Base-by-base conservation (phyloP, 37 sponge, comb jelly and placozoan genomes). In the Theonella swinhoei region DNA sequence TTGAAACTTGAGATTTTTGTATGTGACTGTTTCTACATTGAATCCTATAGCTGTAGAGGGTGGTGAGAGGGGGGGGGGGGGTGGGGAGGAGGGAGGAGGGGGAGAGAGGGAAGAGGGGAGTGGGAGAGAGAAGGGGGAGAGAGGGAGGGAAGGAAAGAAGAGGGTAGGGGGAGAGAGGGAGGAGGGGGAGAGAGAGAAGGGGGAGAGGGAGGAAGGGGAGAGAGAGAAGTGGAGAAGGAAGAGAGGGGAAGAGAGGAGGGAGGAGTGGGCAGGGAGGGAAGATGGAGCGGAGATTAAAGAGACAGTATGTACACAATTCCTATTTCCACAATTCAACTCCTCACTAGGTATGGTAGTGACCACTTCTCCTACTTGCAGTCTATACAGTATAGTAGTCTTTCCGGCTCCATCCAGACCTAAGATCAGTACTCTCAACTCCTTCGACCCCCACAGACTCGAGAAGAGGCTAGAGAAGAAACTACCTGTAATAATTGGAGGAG, bases 301-400 rank as follows among this genome's bases (percentile, higher is more conserved):
- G n/a, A n/a, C n/a, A n/a, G n/a, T n/a, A n/a, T n/a, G n/a, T n/a
- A n/a, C n/a, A n/a, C n/a, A n/a, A n/a, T n/a, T n/a, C n/a, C n/a
- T n/a, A n/a, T n/a, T n/a, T n/a, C n/a, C n/a, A n/a, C n/a, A n/a
- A n/a, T n/a, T n/a, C n/a, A n/a, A n/a, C n/a, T n/a, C n/a, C 97
- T 90, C 71, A 98, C 97, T 98, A 89, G 99, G 99, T 76, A 98
- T 98, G 11, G 99, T 98, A 0, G 97, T 96, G 25, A 98, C 99
- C 8, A 98, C 97, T 39, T 98, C 97, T 1, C 99, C 99, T 8
- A 98, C 97, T 94, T 98, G 99, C 35, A 98, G 87, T 71, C 99
- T 88, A 85, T 98, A 98, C 31, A 98, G 75, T 34, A 98, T 98
- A 29, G 99, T 98, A 0, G 99, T 98, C 79, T 98, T 98, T 4